Percentiles rank a stretch among this genome's conserved stretches.
Evolutionary conservation across 2,888 invertebrate genomes (phyloP).

Genomic region (Harmothoe impar): DNA sequence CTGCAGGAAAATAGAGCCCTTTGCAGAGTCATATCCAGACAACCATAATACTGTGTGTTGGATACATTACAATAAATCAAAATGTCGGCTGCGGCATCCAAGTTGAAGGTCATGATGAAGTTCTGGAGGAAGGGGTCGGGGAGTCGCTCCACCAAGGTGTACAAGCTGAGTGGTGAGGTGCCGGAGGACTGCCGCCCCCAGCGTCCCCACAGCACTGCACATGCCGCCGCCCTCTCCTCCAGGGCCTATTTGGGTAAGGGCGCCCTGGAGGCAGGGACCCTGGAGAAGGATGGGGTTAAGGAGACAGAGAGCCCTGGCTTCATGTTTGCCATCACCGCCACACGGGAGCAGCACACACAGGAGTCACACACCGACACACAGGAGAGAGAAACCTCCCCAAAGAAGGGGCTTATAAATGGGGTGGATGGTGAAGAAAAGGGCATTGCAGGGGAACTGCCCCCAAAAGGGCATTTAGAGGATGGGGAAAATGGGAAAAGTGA

Average conservation of each 20-base stretch:
- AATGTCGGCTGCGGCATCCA: constrained; percentile 35
- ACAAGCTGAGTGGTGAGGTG: background rate
- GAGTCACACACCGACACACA: background rate
- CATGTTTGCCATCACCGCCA: constrained; percentile 57
- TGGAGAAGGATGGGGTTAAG: background rate
- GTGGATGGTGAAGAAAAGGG: background rate
- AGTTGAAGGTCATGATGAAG: constrained; percentile 56
- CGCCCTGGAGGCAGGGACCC: background rate
- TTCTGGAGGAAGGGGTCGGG: constrained; percentile 50
- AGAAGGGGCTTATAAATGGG: background rate
- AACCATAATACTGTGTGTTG: too few species aligned
- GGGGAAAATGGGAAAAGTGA: background rate
- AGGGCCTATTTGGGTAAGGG: background rate
- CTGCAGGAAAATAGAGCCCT: too few species aligned
- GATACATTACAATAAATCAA: background rate
- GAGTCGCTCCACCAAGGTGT: constrained; percentile 46
- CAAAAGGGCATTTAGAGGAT: background rate
- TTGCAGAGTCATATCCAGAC: too few species aligned
- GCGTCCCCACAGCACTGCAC: background rate
- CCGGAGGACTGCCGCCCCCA: background rate
- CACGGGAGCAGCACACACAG: background rate
- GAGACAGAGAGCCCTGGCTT: background rate
- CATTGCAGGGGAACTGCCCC: too few species aligned
- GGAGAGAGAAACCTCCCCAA: background rate
- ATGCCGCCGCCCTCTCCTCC: background rate